Base-by-base conservation (phyloP, 2,888 invertebrate genomes). In the Taenaris catops region DNA sequence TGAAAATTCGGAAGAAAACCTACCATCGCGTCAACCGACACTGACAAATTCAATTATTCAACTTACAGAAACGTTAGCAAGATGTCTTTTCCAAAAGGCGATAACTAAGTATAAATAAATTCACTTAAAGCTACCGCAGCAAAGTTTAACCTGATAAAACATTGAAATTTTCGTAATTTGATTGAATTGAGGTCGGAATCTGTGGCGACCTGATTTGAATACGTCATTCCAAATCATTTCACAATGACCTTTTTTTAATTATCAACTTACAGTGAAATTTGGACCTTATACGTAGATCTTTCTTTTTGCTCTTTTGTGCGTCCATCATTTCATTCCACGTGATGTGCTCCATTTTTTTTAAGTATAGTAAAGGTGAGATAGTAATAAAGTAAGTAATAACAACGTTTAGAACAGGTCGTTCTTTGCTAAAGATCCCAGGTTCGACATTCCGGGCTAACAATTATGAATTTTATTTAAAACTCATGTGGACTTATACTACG, bases 61-160 rank as follows among this genome's bases (percentile, higher is more conserved):
- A 80, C 76, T 83, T 80, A 79, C 73, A 70, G 80, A 80, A 83
- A 83, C 76, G 83, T 83, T 83, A 83, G 70, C 75, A 72, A 75
- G 79, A 86, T 79, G 81, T 83, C 81, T 84, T 80, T 76, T 79
- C 75, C 60, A 64, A 63, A 70, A 70, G 71, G 74, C 79, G 73
- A 81, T 86, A 84, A 83, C 83, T 83, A 80, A 84, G 81, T 86
- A 84, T 74, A 76, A 78, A 84, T 80, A 86, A 86, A 86, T 84
- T 83, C 83, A 83, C 75, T 86, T 86, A 83, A 63, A 72, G 66
- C 69, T 66, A 71, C 78, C 79, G 78, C 81, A 73, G 81, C 72
- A 78, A 80, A 83, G 81, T 86, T 83, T 81, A 83, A 86, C 76
- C 75, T 80, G 72, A 84, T 86, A 83, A 79, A 79, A 81, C 80